Base-by-base conservation (phyloP, 92 coral and sea anemone species). In the Epizoanthus stellaris region DNA sequence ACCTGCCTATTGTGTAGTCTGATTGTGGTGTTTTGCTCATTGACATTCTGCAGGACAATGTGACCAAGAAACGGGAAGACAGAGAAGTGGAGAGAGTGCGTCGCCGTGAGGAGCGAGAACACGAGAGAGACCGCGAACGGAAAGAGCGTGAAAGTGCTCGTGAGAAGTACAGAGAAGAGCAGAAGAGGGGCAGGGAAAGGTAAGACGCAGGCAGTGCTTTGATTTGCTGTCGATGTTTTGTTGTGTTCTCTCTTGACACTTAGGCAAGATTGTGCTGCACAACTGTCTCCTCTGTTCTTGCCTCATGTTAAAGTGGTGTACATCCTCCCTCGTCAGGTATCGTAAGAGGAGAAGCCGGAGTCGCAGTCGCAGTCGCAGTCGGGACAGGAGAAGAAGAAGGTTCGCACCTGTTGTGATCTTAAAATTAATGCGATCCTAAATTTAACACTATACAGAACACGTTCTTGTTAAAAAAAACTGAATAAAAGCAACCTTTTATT, bases 81-180 rank as follows among this genome's bases (percentile, higher is more conserved):
- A 82, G 94, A 74, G 99, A 97, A 71, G 64, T 76, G 88, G 99
- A 97, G 69, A 80, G 99, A 82, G 85, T 60, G 75, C 95, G 93
- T n/a, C 88, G 98, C 30, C 91, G 95, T 45, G 98, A 93, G 75
- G 99, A 97, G 61, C 85, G 98, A 36, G 98, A 95, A 85, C 87
- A 88, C 66, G 98, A 95, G 65, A 72, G 91, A 49, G 98, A 93
- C 45, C 95, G 89, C 19, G 93, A 93, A 74, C 86, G 87, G 76
- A 93, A 90, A 8, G 95, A 90, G 42, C 90, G 95, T 20, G 90
- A 87, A 16, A 79, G 94, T n/a, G 81, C 82, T 42, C 81, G 86
- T 66, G 93, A 91, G 85, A 76, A 91, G 84, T 89, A 82, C 76
- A 82, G 93, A 36, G 85, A 91, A 85, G 85, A 67, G 34, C 88